phyloP scores from a whole-genome alignment of 2,113 vertebrate species.

The Chitala chitala region DNA sequence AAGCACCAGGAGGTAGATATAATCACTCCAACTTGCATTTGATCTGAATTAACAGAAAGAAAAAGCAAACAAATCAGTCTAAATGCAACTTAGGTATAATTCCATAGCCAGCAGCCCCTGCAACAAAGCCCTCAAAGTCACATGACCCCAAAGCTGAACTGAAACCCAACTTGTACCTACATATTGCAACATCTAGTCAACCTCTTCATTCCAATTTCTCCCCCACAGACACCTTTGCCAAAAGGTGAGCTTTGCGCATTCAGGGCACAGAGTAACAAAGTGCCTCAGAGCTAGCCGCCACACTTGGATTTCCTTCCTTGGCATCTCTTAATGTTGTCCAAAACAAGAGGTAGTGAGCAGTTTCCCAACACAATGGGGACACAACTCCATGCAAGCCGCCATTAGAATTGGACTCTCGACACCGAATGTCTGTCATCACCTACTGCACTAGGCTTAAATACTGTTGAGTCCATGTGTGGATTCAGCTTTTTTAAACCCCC shows the following conservation, averaged over 20 bases:
- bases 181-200: too few relatives aligned
- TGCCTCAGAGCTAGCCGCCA: too few relatives aligned
- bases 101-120: constrained; percentile 15
- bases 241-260: too few relatives aligned
- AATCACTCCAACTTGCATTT: constrained; percentile 47
- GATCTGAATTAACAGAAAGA: constrained; percentile 18
- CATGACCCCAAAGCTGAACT: constrained; percentile 3
- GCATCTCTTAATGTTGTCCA: constrained; percentile 8
- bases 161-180: not conserved
- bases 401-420: constrained; percentile 1
- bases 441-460: constrained; percentile 7
- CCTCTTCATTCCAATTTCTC: too few relatives aligned
- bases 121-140: not conserved
- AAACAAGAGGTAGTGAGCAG: constrained; percentile 31
- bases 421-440: not conserved
- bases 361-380: constrained; percentile 6
- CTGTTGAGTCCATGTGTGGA: not conserved
- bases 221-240: too few relatives aligned
- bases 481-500: not conserved
- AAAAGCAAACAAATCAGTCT: constrained; percentile 16
- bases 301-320: not conserved
- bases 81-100: constrained; percentile 16
- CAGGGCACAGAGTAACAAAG: too few relatives aligned
- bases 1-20: constrained; percentile 60
- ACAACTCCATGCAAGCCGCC: not conserved